Evolutionary conservation across 53 echinoderm and acorn worm species (phyloP), one percentile per base, ranked within the genome.

Genomic region (Pentamera pediparva): DNA sequence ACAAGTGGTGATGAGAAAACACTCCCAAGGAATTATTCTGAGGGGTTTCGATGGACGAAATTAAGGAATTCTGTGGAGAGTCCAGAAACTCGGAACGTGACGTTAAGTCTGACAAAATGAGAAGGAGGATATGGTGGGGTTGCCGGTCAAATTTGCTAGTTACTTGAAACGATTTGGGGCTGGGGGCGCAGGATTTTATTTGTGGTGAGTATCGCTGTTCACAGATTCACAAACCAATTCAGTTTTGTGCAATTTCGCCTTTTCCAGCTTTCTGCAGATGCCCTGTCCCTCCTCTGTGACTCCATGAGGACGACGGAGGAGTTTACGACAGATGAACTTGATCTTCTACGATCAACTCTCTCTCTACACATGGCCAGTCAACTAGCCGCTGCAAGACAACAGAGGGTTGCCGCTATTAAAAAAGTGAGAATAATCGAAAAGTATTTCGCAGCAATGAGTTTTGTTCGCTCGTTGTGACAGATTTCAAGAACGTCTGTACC

Each of bases 381-480:
- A 11, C 88, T 89, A 37, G 85, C 98, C 35, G 64, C 98, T 3
- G 87, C 83, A 76, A 91, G 98, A 70, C 98, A 98, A 48, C 85
- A 84, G 54, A 67, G 91, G 39, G 78, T 80, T n/a, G 74, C 78
- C 20, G 45, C 86, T 33, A 48, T 98, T 28, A 98, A 98, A 41
- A 98, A 91, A 83, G 98, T 98, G 77, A 74, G 61, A 45, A 9
- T 26, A 11, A 2, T 15, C 71, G 49, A n/a, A 11, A 19, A 48
- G 20, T 20, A 26, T 48, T 0, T 18, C 17, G 12, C 13, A 35
- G 5, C 0, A 62, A 30, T 12, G 18, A 0, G 28, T 22, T 13
- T 20, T 57, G 11, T 11, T n/a, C 1, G 12, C 11, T 12, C 11
- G 58, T 22, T 57, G 12, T n/a, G 21, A 12, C 22, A n/a, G 58